Evolutionary conservation across 2,888 invertebrate genomes (phyloP), one percentile per base, ranked within the genome.

Genomic region (Sesamia inferens): DNA sequence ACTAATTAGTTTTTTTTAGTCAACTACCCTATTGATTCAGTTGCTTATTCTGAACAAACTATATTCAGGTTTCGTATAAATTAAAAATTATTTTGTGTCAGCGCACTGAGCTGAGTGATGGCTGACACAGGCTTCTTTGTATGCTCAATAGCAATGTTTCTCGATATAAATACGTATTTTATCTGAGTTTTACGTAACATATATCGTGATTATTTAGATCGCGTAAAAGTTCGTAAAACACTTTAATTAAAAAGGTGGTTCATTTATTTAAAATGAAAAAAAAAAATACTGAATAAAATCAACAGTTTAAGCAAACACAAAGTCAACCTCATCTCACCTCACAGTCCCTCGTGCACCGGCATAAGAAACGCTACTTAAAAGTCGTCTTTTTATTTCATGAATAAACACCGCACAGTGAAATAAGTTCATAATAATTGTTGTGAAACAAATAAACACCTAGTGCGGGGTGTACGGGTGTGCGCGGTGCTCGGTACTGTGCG

Each of bases 291-390:
- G 14, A 22, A 57, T 14, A 58, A 70, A 74, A 44, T n/a, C n/a
- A 70, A 59, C 10, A 71, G 24, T 59, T 59, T 39, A 8, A 61
- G 48, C 42, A 54, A 48, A 42, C 54, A 47, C n/a, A 47, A 71
- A 74, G 24, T 61, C 59, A 14, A 54, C 16, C 16, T 13, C 2
- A 22, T 47, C 22, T 16, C 8, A 58, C 4, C 47, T 19, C 51
- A 5, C 7, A 11, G 59, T 14, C 24, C 4, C n/a, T 47, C 75
- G 75, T 75, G 75, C 31, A 42, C 54, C 48, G n/a, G 79, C 73
- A 79, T 75, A 75, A 72, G 48, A 31, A 62, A 62, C 48, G 31
- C 79, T 79, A 22, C 39, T 79, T 76, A 58, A 51, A 79, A 70
- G 5, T n/a, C 16, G 19, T 62, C 31, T 51, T 76, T 76, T 62